A percentile compares a stretch with the other conserved stretches of the same genome.
phyloP scores from a whole-genome alignment of 2,797 vertebrate genomes.

The Acropternis orthonyx region DNA sequence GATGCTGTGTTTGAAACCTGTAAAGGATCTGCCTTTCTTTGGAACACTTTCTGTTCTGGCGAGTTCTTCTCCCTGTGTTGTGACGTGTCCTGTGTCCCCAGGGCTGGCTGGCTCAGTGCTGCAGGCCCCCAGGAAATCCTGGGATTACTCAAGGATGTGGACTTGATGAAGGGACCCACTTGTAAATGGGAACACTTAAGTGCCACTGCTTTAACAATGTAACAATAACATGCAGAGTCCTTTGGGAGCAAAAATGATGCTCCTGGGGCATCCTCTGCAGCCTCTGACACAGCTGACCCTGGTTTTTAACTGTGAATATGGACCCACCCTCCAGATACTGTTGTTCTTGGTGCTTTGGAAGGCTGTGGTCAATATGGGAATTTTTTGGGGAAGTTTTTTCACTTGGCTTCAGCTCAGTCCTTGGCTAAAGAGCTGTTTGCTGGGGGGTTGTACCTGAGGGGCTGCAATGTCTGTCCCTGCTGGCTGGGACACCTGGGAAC shows the following conservation, averaged over 20 bases:
- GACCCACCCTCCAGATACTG: background rate
- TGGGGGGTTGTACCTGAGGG: background rate
- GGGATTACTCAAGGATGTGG: background rate
- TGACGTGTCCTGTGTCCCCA: background rate
- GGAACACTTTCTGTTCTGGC: background rate
- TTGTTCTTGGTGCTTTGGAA: background rate
- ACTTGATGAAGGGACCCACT: background rate
- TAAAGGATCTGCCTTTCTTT: background rate
- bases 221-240: background rate
- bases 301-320: background rate
- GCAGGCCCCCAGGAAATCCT: background rate
- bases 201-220: background rate
- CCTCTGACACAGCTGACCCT: background rate
- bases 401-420: background rate
- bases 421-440: background rate
- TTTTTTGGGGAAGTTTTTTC: background rate
- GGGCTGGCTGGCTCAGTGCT: background rate
- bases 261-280: background rate
- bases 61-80: background rate
- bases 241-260: background rate
- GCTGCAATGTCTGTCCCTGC: background rate
- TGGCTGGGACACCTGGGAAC: background rate
- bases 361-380: background rate
- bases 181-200: slow-evolving; percentile 1
- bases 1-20: background rate